A percentile compares a stretch with the other conserved stretches of the same genome.
Evolutionary conservation across 2,113 vertebrate genomes (phyloP).

Genomic region (Microcebus lehilahytsara): DNA sequence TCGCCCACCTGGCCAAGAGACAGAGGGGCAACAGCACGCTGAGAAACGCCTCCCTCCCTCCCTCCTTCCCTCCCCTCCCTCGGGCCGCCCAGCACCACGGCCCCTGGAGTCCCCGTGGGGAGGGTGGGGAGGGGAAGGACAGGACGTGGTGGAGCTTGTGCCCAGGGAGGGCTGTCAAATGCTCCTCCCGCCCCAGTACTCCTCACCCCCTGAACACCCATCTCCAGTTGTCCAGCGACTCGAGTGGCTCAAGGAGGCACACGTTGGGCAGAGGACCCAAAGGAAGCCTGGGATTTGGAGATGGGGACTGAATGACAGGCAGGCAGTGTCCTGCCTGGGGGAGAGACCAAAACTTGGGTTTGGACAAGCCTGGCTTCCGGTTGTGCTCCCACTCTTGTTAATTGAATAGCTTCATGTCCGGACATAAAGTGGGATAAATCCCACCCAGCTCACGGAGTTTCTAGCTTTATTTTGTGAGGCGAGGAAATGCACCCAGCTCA

Average conservation of each 20-base stretch:
- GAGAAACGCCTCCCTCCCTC: background rate
- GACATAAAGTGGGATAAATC: background rate
- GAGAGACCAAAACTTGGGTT: background rate
- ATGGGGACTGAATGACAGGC: background rate
- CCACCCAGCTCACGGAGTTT: background rate
- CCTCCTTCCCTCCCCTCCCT: background rate
- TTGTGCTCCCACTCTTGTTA: too few species aligned
- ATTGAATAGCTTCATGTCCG: background rate
- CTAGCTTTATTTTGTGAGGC: fast-evolving
- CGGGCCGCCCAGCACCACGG: fast-evolving
- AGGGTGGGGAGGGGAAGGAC: background rate
- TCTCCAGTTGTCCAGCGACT: background rate
- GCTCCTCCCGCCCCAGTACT: background rate
- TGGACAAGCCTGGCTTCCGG: background rate
- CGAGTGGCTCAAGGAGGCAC: background rate
- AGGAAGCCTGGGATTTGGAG: background rate
- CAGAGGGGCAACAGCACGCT: background rate
- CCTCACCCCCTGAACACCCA: background rate
- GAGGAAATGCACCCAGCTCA: background rate
- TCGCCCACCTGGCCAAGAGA: slow-evolving; percentile 91
- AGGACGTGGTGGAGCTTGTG: fast-evolving
- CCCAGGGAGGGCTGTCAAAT: too few species aligned
- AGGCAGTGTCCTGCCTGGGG: fast-evolving
- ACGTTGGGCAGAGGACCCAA: fast-evolving
- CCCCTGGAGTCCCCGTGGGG: background rate